A percentile compares a stretch with the other conserved stretches of the same genome.
Conservation (phyloP, 1,140 invertebrate species). For the Scylla paramamosain region DNA sequence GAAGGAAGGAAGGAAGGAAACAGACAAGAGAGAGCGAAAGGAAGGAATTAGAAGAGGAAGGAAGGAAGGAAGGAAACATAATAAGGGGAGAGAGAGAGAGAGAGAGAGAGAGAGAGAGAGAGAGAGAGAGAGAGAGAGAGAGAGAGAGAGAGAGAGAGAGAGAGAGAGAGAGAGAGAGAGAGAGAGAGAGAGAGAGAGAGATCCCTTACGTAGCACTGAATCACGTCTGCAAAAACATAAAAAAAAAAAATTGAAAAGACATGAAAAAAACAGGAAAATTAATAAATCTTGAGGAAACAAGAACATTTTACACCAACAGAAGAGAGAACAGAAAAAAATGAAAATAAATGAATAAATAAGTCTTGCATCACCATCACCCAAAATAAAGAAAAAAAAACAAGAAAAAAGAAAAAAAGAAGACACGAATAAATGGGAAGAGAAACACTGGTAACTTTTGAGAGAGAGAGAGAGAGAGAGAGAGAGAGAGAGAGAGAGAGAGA, state of each 20-base stretch:
- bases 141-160: background rate
- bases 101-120: background rate
- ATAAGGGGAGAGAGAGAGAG: background rate
- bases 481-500: slow-evolving; percentile 34
- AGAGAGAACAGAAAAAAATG: background rate
- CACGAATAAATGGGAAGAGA: no score
- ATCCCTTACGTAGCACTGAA: no score
- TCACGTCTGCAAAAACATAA: no score
- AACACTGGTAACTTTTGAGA: no score
- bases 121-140: background rate
- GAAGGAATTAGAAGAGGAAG: background rate
- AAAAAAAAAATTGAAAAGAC: no score
- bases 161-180: background rate
- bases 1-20: background rate
- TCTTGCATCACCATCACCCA: no score
- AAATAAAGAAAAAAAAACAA: no score
- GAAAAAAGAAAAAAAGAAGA: background rate
- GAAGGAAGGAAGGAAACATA: background rate
- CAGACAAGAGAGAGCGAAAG: background rate
- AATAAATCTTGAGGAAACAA: no score
- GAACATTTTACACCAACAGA: no score
- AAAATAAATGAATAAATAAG: no score
- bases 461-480: background rate
- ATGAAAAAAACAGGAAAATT: no score
- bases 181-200: no score